Conservation (phyloP, 2,797 vertebrate genomes). For the Onychomys torridus region DNA sequence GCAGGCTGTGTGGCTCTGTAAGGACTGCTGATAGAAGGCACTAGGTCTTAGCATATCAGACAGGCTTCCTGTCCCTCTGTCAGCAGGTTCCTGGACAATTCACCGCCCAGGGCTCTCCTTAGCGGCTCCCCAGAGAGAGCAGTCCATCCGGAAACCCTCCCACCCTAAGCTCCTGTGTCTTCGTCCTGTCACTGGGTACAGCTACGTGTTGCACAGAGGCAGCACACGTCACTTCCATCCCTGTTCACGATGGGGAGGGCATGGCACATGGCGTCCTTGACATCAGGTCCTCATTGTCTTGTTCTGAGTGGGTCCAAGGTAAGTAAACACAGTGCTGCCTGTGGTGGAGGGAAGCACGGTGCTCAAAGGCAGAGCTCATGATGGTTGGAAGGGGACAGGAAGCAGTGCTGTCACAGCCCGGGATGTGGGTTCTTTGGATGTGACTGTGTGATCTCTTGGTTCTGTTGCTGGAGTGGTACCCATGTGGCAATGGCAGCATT, state of each 20-base stretch:
- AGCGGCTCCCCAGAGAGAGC: background rate
- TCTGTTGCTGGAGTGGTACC: fast-evolving
- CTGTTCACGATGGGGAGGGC: fast-evolving
- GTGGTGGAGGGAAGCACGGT: background rate
- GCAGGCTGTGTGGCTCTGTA: fast-evolving
- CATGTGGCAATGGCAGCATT: fast-evolving
- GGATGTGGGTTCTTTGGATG: background rate
- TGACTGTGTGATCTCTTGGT: fast-evolving
- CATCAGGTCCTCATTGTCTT: fast-evolving
- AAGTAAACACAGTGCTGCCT: fast-evolving
- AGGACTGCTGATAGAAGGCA: too few relatives aligned
- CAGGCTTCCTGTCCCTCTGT: background rate
- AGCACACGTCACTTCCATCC: fast-evolving
- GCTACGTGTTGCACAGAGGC: background rate
- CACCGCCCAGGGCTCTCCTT: background rate
- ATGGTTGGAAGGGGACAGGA: fast-evolving
- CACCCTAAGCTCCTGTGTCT: background rate
- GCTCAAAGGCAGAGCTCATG: fast-evolving
- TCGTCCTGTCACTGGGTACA: fast-evolving
- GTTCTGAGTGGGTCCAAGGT: fast-evolving
- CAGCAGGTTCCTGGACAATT: too few relatives aligned
- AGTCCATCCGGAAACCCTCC: background rate
- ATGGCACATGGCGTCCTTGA: fast-evolving
- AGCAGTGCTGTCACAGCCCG: fast-evolving
- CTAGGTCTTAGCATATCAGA: background rate